These are phyloP conservation scores for Cliona cf. orientalis DNA, from an alignment of 37 sponge, comb jelly and placozoan species.

Conservation along the genomic window DNA sequence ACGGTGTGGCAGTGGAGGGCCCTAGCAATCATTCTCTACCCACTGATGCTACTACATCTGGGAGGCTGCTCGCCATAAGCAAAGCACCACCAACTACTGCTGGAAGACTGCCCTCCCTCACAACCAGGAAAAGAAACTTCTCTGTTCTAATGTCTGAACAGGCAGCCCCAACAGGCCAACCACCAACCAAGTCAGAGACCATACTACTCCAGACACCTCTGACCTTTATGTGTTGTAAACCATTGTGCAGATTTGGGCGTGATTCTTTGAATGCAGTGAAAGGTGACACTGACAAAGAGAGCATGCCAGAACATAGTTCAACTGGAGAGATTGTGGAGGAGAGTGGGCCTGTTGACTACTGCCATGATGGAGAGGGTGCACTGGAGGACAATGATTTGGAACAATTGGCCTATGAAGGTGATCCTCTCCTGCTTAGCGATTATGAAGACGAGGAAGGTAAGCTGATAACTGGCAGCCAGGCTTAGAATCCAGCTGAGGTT, in stretches of 20 bases:
- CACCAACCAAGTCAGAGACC: too few species aligned
- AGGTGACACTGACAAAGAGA: too few species aligned
- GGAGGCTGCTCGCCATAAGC: neutral
- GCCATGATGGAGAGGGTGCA: constrained; percentile 46
- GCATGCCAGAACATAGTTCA: too few species aligned
- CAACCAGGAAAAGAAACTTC: constrained; percentile 40
- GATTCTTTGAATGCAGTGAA: too few species aligned
- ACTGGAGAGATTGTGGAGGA: too few species aligned
- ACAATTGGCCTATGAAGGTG: constrained; percentile 49
- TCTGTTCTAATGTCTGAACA: too few species aligned
- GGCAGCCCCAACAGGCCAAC: too few species aligned
- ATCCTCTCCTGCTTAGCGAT: constrained; percentile 45
- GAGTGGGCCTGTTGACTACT: constrained; percentile 60
- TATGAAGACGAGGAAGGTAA: constrained; percentile 40
- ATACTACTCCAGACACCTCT: too few species aligned
- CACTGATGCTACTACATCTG: neutral
- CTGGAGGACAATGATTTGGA: constrained; percentile 51
- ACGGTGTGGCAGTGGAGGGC: neutral
- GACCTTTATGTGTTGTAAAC: too few species aligned
- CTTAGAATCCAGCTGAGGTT: too few species aligned
- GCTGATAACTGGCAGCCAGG: too few species aligned
- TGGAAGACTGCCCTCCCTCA: constrained; percentile 54
- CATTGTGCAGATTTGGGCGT: too few species aligned
- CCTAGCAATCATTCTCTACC: neutral
- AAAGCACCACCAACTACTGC: neutral